Evolutionary conservation across 2,113 vertebrate species (phyloP).

Genomic region (Etheostoma cragini): DNA sequence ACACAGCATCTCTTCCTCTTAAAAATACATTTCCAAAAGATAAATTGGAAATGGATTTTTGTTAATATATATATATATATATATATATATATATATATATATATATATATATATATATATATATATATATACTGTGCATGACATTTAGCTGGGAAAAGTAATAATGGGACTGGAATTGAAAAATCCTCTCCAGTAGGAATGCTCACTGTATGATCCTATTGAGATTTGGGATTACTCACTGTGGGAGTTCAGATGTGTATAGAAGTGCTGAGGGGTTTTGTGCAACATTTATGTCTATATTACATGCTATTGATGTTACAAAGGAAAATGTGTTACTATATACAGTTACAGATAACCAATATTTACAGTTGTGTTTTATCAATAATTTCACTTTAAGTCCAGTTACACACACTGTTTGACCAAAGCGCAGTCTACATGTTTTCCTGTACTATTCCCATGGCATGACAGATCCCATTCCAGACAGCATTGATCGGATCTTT

Average conservation of each 20-base stretch:
- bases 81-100: too few species aligned
- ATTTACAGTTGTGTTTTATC: constrained; percentile 44
- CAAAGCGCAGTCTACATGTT: constrained; percentile 39
- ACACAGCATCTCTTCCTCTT: constrained; percentile 41
- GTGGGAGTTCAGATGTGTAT: constrained; percentile 35
- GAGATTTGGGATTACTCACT: constrained; percentile 57
- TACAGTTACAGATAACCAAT: constrained; percentile 18
- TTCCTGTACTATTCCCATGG: constrained; percentile 47
- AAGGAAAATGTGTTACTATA: constrained; percentile 37
- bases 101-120: too few species aligned
- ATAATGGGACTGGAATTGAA: constrained; percentile 64
- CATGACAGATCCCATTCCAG: constrained; percentile 67
- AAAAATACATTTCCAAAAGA: constrained; percentile 34
- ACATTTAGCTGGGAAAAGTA: constrained; percentile 68
- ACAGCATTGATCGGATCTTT: constrained; percentile 81
- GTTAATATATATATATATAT: too few species aligned
- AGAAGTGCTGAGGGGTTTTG: constrained; percentile 29
- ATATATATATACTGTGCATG: constrained; percentile 60
- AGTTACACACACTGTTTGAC: constrained; percentile 21
- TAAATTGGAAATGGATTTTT: constrained; percentile 79
- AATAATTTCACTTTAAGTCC: constrained; percentile 46
- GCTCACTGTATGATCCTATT: constrained; percentile 48
- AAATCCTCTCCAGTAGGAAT: constrained; percentile 52
- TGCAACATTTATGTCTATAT: constrained; percentile 31
- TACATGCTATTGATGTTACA: constrained; percentile 30